Evolutionary conservation across 1,140 invertebrate species (phyloP).

Genomic region (Bactericera cockerelli): DNA sequence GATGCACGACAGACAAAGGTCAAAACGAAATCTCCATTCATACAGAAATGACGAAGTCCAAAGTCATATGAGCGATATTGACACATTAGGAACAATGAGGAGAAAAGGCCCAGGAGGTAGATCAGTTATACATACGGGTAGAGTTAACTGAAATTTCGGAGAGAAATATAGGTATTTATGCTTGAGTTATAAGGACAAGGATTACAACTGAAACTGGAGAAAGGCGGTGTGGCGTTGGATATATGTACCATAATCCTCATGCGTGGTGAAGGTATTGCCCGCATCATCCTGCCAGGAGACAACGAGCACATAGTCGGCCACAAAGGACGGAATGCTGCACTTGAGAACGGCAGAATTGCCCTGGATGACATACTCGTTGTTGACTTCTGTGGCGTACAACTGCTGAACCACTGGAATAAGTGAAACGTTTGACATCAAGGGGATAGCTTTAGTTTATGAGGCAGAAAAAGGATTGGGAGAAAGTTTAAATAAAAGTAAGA

Average conservation of each 20-base stretch:
- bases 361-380: conserved; percentile 72
- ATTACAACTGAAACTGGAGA: too few species aligned
- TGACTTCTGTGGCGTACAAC: conserved; percentile 62
- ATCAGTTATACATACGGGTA: too few species aligned
- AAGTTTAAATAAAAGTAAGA: too few species aligned
- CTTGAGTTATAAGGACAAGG: too few species aligned
- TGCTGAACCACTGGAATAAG: conserved; percentile 53
- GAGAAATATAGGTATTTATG: too few species aligned
- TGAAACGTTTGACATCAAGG: too few species aligned
- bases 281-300: conserved; percentile 63
- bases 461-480: too few species aligned
- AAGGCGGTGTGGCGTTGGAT: too few species aligned
- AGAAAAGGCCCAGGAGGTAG: too few species aligned
- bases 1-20: neutral
- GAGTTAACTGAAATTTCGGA: too few species aligned
- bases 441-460: too few species aligned
- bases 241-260: neutral
- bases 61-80: neutral
- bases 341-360: conserved; percentile 76
- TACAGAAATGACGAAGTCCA: too few species aligned
- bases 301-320: conserved; percentile 69
- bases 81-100: neutral
- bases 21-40: neutral
- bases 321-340: conserved; percentile 74
- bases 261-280: conserved; percentile 40